These are phyloP conservation scores for Hypomecis atomaria DNA, from an alignment of 2,888 invertebrate species.

Conservation along the genomic window DNA sequence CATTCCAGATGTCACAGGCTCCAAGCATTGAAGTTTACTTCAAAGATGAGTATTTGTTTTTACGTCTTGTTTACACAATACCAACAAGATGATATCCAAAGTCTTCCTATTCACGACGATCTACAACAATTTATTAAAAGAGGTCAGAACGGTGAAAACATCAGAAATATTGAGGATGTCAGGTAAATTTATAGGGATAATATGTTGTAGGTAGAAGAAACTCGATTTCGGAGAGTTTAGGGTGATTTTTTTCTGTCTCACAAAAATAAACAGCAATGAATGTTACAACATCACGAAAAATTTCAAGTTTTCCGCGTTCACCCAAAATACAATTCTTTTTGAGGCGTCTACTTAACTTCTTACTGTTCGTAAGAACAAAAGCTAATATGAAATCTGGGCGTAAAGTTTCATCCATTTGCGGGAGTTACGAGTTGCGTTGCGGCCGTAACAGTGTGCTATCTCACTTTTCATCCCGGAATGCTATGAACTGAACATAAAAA, in stretches of 20 bases:
- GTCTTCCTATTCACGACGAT: conserved; percentile 53
- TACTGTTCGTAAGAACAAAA: conserved; percentile 34
- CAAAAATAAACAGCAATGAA: conserved; percentile 58
- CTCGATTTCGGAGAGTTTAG: conserved; percentile 73
- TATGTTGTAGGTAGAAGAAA: conserved; percentile 74
- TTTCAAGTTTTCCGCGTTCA: conserved; percentile 45
- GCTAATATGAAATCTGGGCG: conserved; percentile 37
- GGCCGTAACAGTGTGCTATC: conserved; percentile 40
- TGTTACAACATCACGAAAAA: conserved; percentile 50
- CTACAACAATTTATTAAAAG: conserved; percentile 74
- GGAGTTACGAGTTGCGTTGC: conserved; percentile 31
- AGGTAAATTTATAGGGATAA: conserved; percentile 82
- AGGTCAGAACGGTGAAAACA: conserved; percentile 77
- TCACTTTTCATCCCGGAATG: conserved; percentile 52
- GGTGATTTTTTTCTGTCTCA: conserved; percentile 72
- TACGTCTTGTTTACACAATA: conserved; percentile 10
- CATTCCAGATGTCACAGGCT: neutral
- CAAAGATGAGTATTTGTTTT: conserved; percentile 11
- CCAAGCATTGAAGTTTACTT: neutral
- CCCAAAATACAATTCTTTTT: conserved; percentile 31
- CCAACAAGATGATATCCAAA: conserved; percentile 26
- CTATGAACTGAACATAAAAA: conserved; percentile 62
- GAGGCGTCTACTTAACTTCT: conserved; percentile 30
- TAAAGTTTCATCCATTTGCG: conserved; percentile 33
- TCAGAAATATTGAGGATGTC: conserved; percentile 81